Percentiles rank a stretch among this genome's conserved stretches.
Evolutionary conservation across 2,113 vertebrate species (phyloP).

Genomic region (Aplodontia rufa): DNA sequence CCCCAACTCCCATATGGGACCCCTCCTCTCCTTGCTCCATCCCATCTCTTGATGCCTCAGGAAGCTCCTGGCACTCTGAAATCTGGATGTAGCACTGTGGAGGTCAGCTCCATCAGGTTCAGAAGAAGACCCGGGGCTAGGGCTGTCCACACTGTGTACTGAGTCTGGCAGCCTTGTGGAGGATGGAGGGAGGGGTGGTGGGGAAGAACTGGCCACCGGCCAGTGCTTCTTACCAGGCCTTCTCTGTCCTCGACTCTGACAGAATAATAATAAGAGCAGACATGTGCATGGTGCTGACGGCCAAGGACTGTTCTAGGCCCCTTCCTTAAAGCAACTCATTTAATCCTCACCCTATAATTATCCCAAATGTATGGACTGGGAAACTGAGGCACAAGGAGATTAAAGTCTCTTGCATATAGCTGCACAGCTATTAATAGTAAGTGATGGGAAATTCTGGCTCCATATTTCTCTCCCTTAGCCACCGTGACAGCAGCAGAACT

Average conservation of each 20-base stretch:
- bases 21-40: background rate
- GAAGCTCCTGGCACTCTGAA: background rate
- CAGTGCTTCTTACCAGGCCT: background rate
- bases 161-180: background rate
- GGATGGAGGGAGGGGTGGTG: rapidly evolving
- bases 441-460: background rate
- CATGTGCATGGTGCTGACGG: background rate
- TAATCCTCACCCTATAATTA: background rate
- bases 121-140: background rate
- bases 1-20: background rate
- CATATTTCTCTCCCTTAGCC: background rate
- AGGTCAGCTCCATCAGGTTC: background rate
- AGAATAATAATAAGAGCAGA: background rate
- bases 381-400: background rate
- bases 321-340: background rate
- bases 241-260: background rate
- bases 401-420: background rate
- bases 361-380: background rate
- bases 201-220: background rate
- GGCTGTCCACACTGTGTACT: background rate
- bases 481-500: background rate
- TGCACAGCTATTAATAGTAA: background rate
- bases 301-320: background rate
- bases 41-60: background rate
- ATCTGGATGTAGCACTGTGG: background rate